Base-by-base conservation (phyloP, 2,888 invertebrate species). In the Oscheius sp. region DNA sequence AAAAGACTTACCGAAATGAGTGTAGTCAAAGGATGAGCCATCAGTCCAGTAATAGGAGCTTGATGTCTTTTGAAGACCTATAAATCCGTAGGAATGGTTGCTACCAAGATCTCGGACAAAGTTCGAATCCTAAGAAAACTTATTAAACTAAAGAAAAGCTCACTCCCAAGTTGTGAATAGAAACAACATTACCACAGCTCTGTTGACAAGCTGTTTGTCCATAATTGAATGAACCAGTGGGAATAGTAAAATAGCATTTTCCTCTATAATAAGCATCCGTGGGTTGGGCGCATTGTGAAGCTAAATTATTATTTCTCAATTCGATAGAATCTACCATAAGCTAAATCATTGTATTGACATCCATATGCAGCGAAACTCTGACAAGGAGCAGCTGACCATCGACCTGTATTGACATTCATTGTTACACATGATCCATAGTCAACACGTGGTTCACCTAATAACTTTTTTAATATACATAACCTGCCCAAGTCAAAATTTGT, bases 81-180 rank as follows among this genome's bases (percentile, higher is more conserved):
- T 59, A 17, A 59, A 26, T 44, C 41, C 12, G 28, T 59, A 59
- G n/a, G n/a, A n/a, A 4, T 17, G n/a, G 17, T 32, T 28, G 30
- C 14, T 30, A 8, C n/a, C 59, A 26, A 59, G 4, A 26, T 44
- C 30, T 44, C 59, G 41, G n/a, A 59, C 28, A 17, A 59, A 59
- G 14, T 26, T 44, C 4, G 41, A 28, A 26, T 59, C 54, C 54
- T 54, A 24, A 22, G 17, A 17, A n/a, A n/a, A n/a, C 2, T 41
- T 41, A 17, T 17, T 12, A n/a, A n/a, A n/a, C n/a, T 14, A 8
- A 36, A 36, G 12, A 41, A 4, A 17, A 1, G 20, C 54, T 1
- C 17, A 54, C 59, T 26, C 59, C 59, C 3, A 12, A 14, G 17
- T 28, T 44, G 44, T 59, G 59, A 28, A 59, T 59, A 12, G 59